Percentiles rank a stretch among this genome's conserved stretches.
Conservation (phyloP, 2,113 vertebrate species). For the Salvelinus alpinus region DNA sequence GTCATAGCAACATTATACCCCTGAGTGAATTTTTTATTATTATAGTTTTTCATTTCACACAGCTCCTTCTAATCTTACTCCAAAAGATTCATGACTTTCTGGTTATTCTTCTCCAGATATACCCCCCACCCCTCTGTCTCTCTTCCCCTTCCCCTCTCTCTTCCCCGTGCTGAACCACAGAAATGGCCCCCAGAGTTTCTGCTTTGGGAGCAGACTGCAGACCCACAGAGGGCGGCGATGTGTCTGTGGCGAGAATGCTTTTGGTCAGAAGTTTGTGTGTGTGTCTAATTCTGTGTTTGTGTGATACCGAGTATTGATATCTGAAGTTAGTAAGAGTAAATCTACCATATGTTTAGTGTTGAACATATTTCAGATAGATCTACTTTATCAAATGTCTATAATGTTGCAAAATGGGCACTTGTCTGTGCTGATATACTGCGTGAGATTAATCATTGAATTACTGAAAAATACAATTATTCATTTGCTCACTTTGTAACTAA, state of each 20-base stretch:
- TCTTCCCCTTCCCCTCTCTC: slow-evolving; percentile 44
- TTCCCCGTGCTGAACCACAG: slow-evolving; percentile 56
- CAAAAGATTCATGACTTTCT: slow-evolving; percentile 70
- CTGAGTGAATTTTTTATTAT: slow-evolving; percentile 58
- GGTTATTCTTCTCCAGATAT: slow-evolving; percentile 64
- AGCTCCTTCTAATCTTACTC: slow-evolving; percentile 75
- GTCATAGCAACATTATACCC: slow-evolving; percentile 57
- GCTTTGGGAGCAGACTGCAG: slow-evolving; percentile 55
- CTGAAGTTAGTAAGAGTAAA: background rate
- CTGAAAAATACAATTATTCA: background rate
- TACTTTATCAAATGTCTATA: slow-evolving; percentile 21
- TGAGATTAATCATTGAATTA: background rate
- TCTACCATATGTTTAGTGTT: slow-evolving; percentile 13
- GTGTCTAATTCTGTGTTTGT: slow-evolving; percentile 22
- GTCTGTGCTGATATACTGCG: too few relatives aligned
- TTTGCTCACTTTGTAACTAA: background rate
- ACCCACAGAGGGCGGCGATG: slow-evolving; percentile 60
- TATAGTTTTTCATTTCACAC: slow-evolving; percentile 72
- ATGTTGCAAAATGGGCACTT: background rate
- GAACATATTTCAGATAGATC: background rate
- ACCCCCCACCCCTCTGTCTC: slow-evolving; percentile 45
- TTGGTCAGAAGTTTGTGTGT: slow-evolving; percentile 44
- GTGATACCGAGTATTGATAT: slow-evolving; percentile 12
- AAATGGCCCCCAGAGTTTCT: slow-evolving; percentile 63
- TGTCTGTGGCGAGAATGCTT: slow-evolving; percentile 64